phyloP scores from a whole-genome alignment of 2,888 invertebrate species.

The Elmis aenea region DNA sequence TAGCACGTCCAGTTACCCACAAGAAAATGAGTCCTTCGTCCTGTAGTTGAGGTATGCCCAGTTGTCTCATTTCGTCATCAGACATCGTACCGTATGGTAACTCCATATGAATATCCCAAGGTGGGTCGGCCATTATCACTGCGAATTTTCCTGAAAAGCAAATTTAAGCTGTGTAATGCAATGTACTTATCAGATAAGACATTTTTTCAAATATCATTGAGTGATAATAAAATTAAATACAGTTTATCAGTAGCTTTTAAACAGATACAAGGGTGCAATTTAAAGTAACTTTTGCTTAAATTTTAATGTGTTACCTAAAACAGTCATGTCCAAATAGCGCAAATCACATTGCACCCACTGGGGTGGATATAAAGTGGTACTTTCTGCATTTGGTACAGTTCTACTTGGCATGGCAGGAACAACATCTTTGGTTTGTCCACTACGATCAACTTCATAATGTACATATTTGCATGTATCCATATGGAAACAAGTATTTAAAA shows the following conservation, averaged over 20 bases:
- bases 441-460: slow-evolving; percentile 92
- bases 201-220: too few species aligned
- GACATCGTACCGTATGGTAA: slow-evolving; percentile 98
- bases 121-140: slow-evolving; percentile 98
- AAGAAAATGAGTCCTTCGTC: slow-evolving; percentile 95
- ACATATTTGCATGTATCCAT: slow-evolving; percentile 99
- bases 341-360: slow-evolving; percentile 98
- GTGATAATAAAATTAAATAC: too few species aligned
- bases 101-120: slow-evolving; percentile 99
- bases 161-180: too few species aligned
- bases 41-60: slow-evolving; percentile 90
- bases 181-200: too few species aligned
- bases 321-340: slow-evolving; percentile 84
- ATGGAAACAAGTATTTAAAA: slow-evolving; percentile 97
- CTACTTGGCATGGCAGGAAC: slow-evolving; percentile 30
- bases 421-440: slow-evolving; percentile 49
- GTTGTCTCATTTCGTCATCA: slow-evolving; percentile 95
- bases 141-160: slow-evolving; percentile 87
- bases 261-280: too few species aligned
- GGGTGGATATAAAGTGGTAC: slow-evolving; percentile 74
- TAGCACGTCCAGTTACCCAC: slow-evolving; percentile 96
- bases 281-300: too few species aligned
- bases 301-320: too few species aligned
- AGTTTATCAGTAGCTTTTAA: too few species aligned
- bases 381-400: slow-evolving; percentile 37